Conservation (phyloP, 2,888 invertebrate genomes). For the Liposcelis brunnea region DNA sequence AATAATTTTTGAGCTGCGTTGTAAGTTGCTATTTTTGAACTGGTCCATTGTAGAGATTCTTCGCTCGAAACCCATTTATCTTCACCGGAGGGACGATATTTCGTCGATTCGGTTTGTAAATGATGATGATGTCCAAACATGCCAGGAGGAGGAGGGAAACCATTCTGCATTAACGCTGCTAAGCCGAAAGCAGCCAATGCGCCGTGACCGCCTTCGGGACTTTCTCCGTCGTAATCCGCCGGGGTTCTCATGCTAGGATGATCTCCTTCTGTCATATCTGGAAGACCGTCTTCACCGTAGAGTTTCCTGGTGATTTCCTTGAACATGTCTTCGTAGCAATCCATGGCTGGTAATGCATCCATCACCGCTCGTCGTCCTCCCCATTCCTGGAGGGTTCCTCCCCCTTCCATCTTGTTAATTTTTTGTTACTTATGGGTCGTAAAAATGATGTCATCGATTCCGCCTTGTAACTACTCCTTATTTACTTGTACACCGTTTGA, state of each 20-base stretch:
- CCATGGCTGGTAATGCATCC: conserved; percentile 36
- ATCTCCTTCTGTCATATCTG: neutral
- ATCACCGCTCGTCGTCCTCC: conserved; percentile 14
- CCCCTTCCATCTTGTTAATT: conserved; percentile 2
- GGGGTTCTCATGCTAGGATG: conserved; percentile 7
- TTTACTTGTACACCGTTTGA: too few relatives aligned
- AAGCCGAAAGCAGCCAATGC: conserved; percentile 35
- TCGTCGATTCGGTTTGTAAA: conserved; percentile 22
- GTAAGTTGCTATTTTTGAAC: conserved; percentile 64
- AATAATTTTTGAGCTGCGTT: conserved; percentile 58
- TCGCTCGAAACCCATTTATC: conserved; percentile 33
- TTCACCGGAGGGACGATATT: conserved; percentile 15
- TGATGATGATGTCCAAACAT: conserved; percentile 30
- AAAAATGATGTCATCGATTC: too few relatives aligned
- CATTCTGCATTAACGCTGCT: conserved; percentile 59
- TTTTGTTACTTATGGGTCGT: too few relatives aligned
- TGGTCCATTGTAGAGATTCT: conserved; percentile 53
- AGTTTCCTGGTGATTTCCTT: conserved; percentile 84
- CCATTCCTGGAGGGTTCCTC: conserved; percentile 5
- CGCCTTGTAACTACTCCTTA: too few relatives aligned
- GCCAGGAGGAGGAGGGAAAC: conserved; percentile 43
- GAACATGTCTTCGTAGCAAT: conserved; percentile 68
- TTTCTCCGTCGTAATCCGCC: conserved; percentile 11
- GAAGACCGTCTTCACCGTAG: conserved; percentile 54
- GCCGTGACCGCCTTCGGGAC: conserved; percentile 14